Conservation (phyloP, 1,140 invertebrate genomes). For the Pseudomyrmex sp. region DNA sequence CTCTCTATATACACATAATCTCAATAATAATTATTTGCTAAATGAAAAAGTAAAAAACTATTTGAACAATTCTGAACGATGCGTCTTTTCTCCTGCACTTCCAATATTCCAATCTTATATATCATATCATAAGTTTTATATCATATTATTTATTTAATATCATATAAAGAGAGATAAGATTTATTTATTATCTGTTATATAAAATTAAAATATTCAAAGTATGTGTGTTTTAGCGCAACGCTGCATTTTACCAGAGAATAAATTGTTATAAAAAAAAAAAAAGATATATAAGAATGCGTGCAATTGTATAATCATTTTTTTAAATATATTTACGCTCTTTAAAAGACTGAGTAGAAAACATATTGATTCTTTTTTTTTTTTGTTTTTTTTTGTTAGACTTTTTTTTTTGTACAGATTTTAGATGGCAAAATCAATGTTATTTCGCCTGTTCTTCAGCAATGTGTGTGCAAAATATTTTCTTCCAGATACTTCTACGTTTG, state of each 20-base stretch:
- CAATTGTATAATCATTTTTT: constrained; percentile 7
- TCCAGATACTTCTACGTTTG: constrained; percentile 36
- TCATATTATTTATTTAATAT: too few species aligned
- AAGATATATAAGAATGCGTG: constrained; percentile 25
- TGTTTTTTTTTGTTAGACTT: constrained; percentile 4
- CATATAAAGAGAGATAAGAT: too few species aligned
- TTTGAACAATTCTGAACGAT: too few species aligned
- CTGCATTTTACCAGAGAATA: constrained; percentile 34
- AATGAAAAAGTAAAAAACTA: too few species aligned
- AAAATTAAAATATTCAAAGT: too few species aligned
- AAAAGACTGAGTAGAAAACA: constrained; percentile 53
- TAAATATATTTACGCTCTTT: constrained; percentile 6
- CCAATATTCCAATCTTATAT: too few species aligned
- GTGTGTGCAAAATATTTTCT: constrained; percentile 32
- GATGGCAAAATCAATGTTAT: constrained; percentile 19
- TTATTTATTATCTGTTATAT: too few species aligned
- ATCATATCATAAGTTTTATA: too few species aligned
- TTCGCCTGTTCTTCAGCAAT: constrained; percentile 15
- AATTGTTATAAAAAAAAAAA: constrained; percentile 39
- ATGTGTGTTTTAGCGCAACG: constrained; percentile 20
- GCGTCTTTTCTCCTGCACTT: too few species aligned
- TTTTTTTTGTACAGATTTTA: constrained; percentile 1
- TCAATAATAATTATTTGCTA: too few species aligned
- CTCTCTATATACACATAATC: too few species aligned
- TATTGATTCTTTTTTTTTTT: constrained; percentile 21